These are phyloP conservation scores for Agrotis segetum DNA, from an alignment of 2,888 invertebrate genomes.

Conservation along the genomic window DNA sequence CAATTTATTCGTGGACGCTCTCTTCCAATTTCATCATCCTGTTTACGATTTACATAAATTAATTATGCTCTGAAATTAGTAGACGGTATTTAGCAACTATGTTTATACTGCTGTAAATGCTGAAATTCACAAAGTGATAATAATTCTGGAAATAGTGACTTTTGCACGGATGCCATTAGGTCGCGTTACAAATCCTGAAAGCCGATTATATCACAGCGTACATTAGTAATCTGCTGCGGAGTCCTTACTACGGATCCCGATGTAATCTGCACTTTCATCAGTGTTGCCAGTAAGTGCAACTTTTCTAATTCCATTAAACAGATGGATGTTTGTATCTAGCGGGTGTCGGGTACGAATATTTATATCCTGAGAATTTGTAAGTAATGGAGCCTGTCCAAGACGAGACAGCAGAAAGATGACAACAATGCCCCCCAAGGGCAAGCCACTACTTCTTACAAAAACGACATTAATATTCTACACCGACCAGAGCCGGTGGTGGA, in stretches of 20 bases:
- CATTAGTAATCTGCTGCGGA: constrained; percentile 12
- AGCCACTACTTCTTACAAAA: constrained; percentile 75
- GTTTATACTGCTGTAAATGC: not conserved
- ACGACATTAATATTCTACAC: constrained; percentile 83
- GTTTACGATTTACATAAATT: constrained; percentile 40
- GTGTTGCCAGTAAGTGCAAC: constrained; percentile 37
- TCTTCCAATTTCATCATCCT: constrained; percentile 24
- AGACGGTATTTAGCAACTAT: not conserved
- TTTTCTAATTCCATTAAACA: constrained; percentile 61
- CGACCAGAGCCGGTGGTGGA: constrained; percentile 68
- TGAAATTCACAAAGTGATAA: not conserved
- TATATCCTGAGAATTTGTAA: constrained; percentile 80
- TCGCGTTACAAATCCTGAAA: constrained; percentile 22
- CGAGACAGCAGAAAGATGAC: constrained; percentile 82
- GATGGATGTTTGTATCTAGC: constrained; percentile 62
- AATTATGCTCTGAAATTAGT: constrained; percentile 8
- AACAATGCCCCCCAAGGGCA: constrained; percentile 73
- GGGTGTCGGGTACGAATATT: constrained; percentile 66
- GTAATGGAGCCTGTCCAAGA: constrained; percentile 82
- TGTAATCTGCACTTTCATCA: constrained; percentile 32
- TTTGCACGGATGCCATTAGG: not conserved
- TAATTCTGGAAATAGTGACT: not conserved
- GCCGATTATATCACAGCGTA: constrained; percentile 10
- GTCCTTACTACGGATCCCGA: constrained; percentile 5
- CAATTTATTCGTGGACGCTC: constrained; percentile 28